Evolutionary conservation across 2,113 vertebrate genomes (phyloP).

Genomic region (Stictonetta naevosa): DNA sequence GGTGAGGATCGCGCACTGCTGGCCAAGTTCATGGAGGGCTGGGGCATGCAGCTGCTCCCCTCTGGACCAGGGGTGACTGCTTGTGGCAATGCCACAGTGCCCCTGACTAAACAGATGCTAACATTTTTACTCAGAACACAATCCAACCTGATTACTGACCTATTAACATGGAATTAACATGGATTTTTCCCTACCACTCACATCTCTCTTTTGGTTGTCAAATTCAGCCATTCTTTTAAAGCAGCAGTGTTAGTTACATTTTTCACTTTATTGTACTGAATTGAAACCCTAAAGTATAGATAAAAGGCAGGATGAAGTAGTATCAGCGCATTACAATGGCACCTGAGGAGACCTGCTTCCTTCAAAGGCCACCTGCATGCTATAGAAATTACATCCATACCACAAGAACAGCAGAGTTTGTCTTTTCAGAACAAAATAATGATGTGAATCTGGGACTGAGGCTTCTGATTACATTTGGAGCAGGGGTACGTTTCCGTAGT

Average conservation of each 20-base stretch:
- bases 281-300: not conserved
- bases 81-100: not conserved
- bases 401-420: not conserved
- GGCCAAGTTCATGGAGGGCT: not conserved
- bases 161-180: not conserved
- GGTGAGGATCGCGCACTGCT: accelerated
- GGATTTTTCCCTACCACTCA: not conserved
- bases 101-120: not conserved
- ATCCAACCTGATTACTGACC: not conserved
- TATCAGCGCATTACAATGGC: not conserved
- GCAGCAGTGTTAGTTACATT: not conserved
- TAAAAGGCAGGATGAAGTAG: not conserved
- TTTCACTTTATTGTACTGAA: not conserved
- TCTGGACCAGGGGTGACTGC: not conserved
- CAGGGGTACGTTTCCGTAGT: accelerated
- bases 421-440: not conserved
- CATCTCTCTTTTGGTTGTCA: not conserved
- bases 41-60: not conserved
- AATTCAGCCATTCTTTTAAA: not conserved
- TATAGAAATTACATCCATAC: not conserved
- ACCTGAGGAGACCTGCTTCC: not conserved
- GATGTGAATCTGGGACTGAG: not conserved
- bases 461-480: not conserved
- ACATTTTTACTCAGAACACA: not conserved
- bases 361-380: not conserved